These are phyloP conservation scores for Hippotragus niger DNA, from an alignment of 2,113 vertebrate species.

Conservation along the genomic window DNA sequence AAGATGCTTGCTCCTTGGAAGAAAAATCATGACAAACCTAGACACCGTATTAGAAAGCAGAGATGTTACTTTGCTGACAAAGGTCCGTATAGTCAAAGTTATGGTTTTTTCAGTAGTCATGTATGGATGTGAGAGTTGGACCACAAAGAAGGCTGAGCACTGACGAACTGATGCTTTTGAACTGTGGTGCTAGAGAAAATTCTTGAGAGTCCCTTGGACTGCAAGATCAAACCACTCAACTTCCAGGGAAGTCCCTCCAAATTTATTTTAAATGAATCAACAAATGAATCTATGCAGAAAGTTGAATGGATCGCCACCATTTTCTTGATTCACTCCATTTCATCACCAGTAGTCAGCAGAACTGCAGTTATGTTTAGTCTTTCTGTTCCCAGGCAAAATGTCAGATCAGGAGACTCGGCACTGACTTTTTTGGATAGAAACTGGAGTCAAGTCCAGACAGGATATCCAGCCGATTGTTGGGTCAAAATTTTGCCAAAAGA, in stretches of 20 bases:
- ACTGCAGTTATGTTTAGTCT: background rate
- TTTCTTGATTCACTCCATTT: background rate
- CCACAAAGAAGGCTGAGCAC: background rate
- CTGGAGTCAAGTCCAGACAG: conserved; percentile 48
- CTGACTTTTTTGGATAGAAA: background rate
- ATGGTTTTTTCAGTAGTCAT: background rate
- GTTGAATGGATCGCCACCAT: background rate
- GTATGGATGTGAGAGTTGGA: background rate
- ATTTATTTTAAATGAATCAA: background rate
- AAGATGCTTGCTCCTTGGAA: background rate
- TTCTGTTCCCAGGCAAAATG: background rate
- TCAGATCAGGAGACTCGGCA: background rate
- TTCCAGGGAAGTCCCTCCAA: background rate
- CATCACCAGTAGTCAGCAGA: background rate
- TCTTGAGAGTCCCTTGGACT: background rate
- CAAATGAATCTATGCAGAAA: background rate
- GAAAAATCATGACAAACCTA: background rate
- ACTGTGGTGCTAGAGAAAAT: background rate
- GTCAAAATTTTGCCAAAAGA: conserved; percentile 9
- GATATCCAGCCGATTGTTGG: background rate
- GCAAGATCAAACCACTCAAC: background rate
- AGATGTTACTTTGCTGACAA: background rate
- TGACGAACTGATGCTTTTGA: background rate
- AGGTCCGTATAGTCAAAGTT: background rate
- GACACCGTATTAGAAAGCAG: background rate